Evolutionary conservation across 2,888 invertebrate species (phyloP).

Genomic region (Acronicta aceris): DNA sequence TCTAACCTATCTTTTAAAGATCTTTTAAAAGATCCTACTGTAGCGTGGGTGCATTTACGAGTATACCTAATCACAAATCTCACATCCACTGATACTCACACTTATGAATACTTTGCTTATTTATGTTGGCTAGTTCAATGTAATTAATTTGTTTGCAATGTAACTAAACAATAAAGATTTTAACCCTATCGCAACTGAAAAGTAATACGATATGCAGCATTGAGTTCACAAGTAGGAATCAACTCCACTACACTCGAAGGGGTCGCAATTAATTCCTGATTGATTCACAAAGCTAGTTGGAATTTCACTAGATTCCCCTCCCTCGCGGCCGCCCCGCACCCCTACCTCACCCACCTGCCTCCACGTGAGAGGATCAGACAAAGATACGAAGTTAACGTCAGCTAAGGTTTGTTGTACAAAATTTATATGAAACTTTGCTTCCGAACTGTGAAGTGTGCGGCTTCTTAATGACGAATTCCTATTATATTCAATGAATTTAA

Average conservation of each 20-base stretch:
- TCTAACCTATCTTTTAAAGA: too few species aligned
- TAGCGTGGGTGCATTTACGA: too few species aligned
- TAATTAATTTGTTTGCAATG: background rate
- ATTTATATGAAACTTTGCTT: constrained; percentile 85
- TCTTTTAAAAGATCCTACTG: too few species aligned
- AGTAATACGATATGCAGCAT: constrained; percentile 56
- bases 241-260: constrained; percentile 71
- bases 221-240: constrained; percentile 62
- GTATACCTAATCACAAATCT: too few species aligned
- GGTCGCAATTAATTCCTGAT: constrained; percentile 84
- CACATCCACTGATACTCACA: too few species aligned
- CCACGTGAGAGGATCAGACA: constrained; percentile 82
- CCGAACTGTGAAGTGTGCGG: constrained; percentile 63
- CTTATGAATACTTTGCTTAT: background rate
- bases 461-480: constrained; percentile 56
- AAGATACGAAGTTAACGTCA: constrained; percentile 86
- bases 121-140: background rate
- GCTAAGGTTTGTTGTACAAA: constrained; percentile 84
- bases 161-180: constrained; percentile 4
- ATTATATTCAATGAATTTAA: background rate
- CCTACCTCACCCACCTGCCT: constrained; percentile 62
- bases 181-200: constrained; percentile 31
- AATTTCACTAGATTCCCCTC: constrained; percentile 65
- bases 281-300: constrained; percentile 85
- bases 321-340: constrained; percentile 45